A percentile compares a stretch with the other conserved stretches of the same genome.
phyloP scores from a whole-genome alignment of 2,113 vertebrate species.

The Physeter macrocephalus region DNA sequence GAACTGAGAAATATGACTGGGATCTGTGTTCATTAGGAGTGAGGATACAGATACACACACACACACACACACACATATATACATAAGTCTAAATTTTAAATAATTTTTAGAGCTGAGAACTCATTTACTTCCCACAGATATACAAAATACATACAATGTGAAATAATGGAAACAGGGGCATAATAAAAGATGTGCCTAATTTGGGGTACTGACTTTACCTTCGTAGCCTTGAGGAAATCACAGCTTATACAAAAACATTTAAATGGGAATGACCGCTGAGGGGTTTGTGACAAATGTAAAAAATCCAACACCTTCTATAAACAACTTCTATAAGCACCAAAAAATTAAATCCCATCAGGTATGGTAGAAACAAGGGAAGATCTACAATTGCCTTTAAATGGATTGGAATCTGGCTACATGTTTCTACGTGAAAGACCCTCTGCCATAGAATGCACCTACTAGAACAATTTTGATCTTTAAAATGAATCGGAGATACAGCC shows the following conservation, averaged over 20 bases:
- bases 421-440: neutral
- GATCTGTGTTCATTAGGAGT: neutral
- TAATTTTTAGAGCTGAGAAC: neutral
- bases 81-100: neutral
- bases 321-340: neutral
- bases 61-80: neutral
- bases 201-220: neutral
- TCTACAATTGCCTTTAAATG: neutral
- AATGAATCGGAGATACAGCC: neutral
- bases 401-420: neutral
- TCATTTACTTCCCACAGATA: neutral
- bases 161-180: neutral
- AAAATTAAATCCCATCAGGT: neutral
- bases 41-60: neutral
- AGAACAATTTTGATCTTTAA: conserved; percentile 22
- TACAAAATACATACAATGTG: neutral
- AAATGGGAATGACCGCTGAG: neutral
- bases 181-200: neutral
- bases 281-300: neutral
- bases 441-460: neutral
- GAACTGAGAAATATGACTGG: neutral
- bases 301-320: neutral
- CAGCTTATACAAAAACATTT: neutral
- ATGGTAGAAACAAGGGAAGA: neutral
- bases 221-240: neutral